These are phyloP conservation scores for Promerops cafer DNA, from an alignment of 2,113 vertebrate species.

Conservation along the genomic window DNA sequence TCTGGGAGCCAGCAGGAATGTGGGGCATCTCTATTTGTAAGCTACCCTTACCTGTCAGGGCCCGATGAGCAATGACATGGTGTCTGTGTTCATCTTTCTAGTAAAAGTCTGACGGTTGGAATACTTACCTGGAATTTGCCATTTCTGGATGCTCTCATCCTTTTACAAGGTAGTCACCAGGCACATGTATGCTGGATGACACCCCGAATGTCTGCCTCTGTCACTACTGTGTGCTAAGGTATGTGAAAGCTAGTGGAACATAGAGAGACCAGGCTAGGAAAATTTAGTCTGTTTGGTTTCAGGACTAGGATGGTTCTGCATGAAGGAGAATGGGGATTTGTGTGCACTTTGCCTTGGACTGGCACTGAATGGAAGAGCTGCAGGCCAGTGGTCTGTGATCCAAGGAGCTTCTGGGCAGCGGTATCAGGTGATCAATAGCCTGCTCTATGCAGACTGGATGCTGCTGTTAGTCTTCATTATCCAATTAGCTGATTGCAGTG, in stretches of 20 bases:
- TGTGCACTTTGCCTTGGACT: neutral
- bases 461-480: neutral
- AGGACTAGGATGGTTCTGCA: neutral
- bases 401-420: neutral
- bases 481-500: neutral
- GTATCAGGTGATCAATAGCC: neutral
- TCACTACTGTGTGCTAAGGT: neutral
- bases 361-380: neutral
- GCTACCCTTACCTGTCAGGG: neutral
- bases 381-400: neutral
- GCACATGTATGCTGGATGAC: neutral
- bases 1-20: neutral
- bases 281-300: neutral
- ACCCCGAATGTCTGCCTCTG: neutral
- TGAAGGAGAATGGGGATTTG: neutral
- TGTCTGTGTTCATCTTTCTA: neutral
- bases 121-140: accelerated
- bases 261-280: neutral
- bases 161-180: neutral
- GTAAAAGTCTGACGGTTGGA: neutral
- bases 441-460: neutral
- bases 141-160: neutral
- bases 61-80: neutral
- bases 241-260: neutral
- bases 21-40: neutral